Evolutionary conservation across 1,140 invertebrate genomes (phyloP).

Genomic region (Adelges cooleyi): DNA sequence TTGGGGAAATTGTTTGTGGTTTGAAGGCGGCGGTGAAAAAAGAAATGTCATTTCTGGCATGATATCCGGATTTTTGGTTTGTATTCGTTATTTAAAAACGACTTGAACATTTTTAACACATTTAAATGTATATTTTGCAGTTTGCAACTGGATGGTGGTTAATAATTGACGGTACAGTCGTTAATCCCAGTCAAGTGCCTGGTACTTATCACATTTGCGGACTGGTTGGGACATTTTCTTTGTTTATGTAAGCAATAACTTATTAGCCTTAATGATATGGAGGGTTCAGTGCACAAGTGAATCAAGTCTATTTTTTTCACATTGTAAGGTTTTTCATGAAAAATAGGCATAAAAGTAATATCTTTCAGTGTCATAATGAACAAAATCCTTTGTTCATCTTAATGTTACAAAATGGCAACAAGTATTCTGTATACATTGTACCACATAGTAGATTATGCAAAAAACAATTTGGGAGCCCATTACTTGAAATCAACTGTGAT

Average conservation of each 20-base stretch:
- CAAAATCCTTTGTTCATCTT: no score
- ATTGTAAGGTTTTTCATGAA: no score
- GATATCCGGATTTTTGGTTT: constrained; percentile 69
- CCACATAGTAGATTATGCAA: no score
- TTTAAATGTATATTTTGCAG: constrained; percentile 44
- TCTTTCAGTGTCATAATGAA: no score
- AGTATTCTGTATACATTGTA: no score
- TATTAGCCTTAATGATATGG: no score
- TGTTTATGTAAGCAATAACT: constrained; percentile 88
- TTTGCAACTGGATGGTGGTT: constrained; percentile 97
- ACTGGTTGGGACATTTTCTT: constrained; percentile 81
- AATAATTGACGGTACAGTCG: constrained; percentile 83
- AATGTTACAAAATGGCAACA: no score
- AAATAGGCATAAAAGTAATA: no score
- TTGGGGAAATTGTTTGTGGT: constrained; percentile 48
- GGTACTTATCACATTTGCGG: constrained; percentile 87
- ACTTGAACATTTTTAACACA: constrained; percentile 34
- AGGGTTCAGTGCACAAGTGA: no score
- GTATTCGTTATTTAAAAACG: constrained; percentile 31
- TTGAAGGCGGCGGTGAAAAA: constrained; percentile 51
- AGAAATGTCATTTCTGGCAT: constrained; percentile 74
- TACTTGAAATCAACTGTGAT: no score
- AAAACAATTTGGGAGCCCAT: no score
- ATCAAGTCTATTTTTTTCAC: no score
- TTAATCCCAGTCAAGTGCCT: constrained; percentile 58